Conservation (phyloP, 35 echinoderm and acorn worm genomes). For the Ophioderma brevispina region DNA sequence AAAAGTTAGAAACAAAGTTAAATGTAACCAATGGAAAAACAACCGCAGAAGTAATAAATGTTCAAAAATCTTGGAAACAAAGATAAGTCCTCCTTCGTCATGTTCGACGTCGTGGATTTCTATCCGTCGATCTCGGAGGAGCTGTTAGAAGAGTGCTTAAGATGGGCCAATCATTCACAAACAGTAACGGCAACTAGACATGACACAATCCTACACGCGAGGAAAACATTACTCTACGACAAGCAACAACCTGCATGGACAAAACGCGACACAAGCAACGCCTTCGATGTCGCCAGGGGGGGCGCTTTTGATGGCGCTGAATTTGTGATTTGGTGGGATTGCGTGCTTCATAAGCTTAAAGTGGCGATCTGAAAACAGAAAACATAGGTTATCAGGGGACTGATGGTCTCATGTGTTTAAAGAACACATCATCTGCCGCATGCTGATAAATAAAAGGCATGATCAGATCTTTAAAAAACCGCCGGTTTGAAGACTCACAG, state of each 20-base stretch:
- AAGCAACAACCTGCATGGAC: neutral
- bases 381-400: too few relatives aligned
- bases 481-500: too few relatives aligned
- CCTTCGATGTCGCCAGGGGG: neutral
- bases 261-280: neutral
- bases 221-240: neutral
- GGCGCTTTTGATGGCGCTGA: neutral
- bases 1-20: neutral
- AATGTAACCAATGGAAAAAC: neutral
- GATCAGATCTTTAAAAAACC: too few relatives aligned
- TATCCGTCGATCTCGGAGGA: neutral
- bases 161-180: neutral
- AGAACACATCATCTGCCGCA: too few relatives aligned
- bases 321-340: neutral
- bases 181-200: neutral
- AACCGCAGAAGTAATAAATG: neutral
- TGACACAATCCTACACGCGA: neutral
- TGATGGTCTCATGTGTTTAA: too few relatives aligned
- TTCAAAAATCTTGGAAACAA: neutral
- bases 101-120: neutral
- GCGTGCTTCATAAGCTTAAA: too few relatives aligned
- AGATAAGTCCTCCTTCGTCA: neutral
- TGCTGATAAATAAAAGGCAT: too few relatives aligned
- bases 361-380: too few relatives aligned
- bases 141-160: neutral